Evolutionary conservation across 1,140 invertebrate species (phyloP), one percentile per base, ranked within the genome.

Genomic region (Centruroides sculpturatus): DNA sequence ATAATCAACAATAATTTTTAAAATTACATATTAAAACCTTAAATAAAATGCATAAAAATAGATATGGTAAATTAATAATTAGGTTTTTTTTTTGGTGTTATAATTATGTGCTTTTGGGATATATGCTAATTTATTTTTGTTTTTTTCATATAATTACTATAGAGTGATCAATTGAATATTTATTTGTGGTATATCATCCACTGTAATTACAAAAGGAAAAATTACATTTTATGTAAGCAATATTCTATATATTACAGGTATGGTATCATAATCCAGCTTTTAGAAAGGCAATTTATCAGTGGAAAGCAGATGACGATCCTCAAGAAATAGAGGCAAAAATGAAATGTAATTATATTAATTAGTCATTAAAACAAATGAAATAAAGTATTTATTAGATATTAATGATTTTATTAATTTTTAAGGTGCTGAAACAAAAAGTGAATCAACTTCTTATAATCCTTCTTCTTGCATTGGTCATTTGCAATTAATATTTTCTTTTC

Each of bases 181-280:
- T 23, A 23, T 23, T 23, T 23, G 2, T 23, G 23, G 23, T 23
- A 23, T 23, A 0, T 23, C 23, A 23, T 23, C 23, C 23, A 23
- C 23, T 23, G 23, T 23, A 23, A 23, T 23, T 23, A 23, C 23
- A 23, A 23, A 23, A 23, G 23, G 23, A 23, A 23, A 23, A 23
- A 23, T 23, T 23, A 23, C 23, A 23, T 23, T 23, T 23, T 23
- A 23, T 23, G 23, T 23, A 23, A 1, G 23, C 23, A 41, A 41
- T 41, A 41, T 41, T 41, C 23, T 23, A 23, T 23, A 23, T 23
- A 2, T 23, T 23, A 23, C 34, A 72, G 66, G 74, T 85, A 35
- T 85, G 83, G 83, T 85, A 82, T 73, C 83, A 85, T 66, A 85
- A 85, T 70, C 76, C 78, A 64, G 74, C 75, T 47, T 80, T 85